phyloP scores from a whole-genome alignment of 2,113 vertebrate species.

The Pseudorectes ferrugineus region DNA sequence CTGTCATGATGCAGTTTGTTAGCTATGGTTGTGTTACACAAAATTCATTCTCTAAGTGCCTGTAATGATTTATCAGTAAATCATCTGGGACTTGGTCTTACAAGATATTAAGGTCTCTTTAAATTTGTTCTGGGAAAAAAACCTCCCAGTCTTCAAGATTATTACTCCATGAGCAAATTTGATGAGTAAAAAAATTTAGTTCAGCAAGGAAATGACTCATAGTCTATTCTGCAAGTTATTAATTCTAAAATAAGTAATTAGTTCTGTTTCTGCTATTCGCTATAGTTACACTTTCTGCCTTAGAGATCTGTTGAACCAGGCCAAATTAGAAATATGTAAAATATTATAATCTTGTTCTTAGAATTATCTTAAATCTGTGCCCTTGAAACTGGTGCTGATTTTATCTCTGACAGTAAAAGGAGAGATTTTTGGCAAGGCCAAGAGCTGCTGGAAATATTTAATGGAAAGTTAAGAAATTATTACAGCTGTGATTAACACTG shows the following conservation, averaged over 20 bases:
- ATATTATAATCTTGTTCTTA: background rate
- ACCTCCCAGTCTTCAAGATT: background rate
- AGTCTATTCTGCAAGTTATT: background rate
- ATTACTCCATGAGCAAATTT: background rate
- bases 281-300: background rate
- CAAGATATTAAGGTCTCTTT: background rate
- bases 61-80: background rate
- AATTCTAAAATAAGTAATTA: conserved; percentile 26
- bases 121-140: background rate
- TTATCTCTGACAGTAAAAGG: background rate
- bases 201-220: conserved; percentile 35
- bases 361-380: background rate
- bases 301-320: background rate
- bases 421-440: background rate
- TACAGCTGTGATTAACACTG: background rate
- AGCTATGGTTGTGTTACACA: background rate
- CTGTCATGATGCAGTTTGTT: background rate
- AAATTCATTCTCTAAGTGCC: background rate
- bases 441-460: background rate
- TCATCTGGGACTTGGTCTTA: background rate
- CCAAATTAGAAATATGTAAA: background rate
- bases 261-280: conserved; percentile 12
- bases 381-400: background rate
- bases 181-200: background rate
- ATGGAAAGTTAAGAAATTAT: background rate